phyloP scores from a whole-genome alignment of 2,888 invertebrate species.

The Polylopha cassiicola region DNA sequence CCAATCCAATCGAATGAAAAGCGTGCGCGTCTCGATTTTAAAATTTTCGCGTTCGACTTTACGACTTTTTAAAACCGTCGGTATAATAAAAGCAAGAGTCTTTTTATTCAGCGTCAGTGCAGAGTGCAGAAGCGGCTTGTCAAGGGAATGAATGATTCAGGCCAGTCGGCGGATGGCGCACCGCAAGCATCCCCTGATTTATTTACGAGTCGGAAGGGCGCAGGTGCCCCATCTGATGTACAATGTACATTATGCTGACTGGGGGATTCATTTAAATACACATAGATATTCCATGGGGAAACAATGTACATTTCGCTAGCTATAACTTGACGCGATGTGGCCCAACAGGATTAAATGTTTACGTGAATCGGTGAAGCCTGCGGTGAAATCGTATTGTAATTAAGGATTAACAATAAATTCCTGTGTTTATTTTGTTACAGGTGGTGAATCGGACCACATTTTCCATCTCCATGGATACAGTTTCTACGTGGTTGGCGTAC shows the following conservation, averaged over 20 bases:
- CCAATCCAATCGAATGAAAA: no score
- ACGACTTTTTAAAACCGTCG: no score
- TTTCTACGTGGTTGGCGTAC: slow-evolving; percentile 81
- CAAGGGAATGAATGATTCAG: slow-evolving; percentile 18
- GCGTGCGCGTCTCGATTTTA: no score
- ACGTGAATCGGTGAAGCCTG: no score
- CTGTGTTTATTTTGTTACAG: slow-evolving; percentile 46
- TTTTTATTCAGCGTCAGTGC: no score
- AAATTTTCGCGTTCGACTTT: no score
- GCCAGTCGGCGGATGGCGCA: slow-evolving; percentile 5
- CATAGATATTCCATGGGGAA: no score
- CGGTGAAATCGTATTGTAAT: slow-evolving; percentile 15
- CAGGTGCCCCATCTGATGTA: not conserved
- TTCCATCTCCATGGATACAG: slow-evolving; percentile 87
- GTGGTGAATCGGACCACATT: slow-evolving; percentile 80
- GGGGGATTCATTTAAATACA: slow-evolving; percentile 8
- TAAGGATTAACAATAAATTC: slow-evolving; percentile 19
- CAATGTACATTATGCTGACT: not conserved
- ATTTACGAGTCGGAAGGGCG: slow-evolving; percentile 16
- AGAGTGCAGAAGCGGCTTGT: slow-evolving; percentile 5
- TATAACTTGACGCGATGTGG: no score
- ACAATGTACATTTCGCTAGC: no score
- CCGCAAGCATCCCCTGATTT: slow-evolving; percentile 12
- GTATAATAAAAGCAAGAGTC: no score
- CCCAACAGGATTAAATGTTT: no score